A percentile compares a stretch with the other conserved stretches of the same genome.
These are phyloP conservation scores for Stichodactyla mertensii DNA, from an alignment of 64 coral and sea anemone species.

Conservation along the genomic window DNA sequence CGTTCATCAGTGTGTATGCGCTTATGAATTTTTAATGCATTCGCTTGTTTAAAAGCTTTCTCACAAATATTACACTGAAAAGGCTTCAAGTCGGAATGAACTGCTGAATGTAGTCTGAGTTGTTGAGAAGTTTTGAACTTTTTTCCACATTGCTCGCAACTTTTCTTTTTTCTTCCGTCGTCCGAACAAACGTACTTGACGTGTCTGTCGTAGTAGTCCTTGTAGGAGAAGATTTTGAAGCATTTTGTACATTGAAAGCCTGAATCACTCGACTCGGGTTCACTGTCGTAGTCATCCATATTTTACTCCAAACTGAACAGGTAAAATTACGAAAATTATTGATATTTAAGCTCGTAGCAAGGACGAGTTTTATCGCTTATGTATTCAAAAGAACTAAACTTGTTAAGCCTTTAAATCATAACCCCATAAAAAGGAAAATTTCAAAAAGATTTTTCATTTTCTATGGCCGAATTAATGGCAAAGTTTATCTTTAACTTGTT, in stretches of 20 bases:
- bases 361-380: neutral
- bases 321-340: neutral
- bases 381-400: too few relatives aligned
- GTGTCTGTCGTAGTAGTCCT: constrained; percentile 46
- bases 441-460: too few relatives aligned
- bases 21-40: constrained; percentile 47
- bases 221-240: constrained; percentile 47
- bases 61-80: constrained; percentile 21
- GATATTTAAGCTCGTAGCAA: neutral
- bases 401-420: too few relatives aligned
- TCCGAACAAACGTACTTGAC: constrained; percentile 48
- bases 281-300: neutral
- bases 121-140: constrained; percentile 43
- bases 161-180: constrained; percentile 34
- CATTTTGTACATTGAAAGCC: constrained; percentile 41
- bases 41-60: constrained; percentile 22
- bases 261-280: neutral
- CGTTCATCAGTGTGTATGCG: constrained; percentile 42
- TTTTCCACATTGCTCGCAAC: constrained; percentile 33
- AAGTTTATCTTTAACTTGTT: too few relatives aligned
- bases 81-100: constrained; percentile 37
- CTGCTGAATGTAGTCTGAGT: constrained; percentile 18
- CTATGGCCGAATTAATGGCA: too few relatives aligned
- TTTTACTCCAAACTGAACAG: neutral
- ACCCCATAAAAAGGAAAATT: too few relatives aligned